Evolutionary conservation across 2,113 vertebrate species (phyloP).

Genomic region (Pterophyllum scalare): DNA sequence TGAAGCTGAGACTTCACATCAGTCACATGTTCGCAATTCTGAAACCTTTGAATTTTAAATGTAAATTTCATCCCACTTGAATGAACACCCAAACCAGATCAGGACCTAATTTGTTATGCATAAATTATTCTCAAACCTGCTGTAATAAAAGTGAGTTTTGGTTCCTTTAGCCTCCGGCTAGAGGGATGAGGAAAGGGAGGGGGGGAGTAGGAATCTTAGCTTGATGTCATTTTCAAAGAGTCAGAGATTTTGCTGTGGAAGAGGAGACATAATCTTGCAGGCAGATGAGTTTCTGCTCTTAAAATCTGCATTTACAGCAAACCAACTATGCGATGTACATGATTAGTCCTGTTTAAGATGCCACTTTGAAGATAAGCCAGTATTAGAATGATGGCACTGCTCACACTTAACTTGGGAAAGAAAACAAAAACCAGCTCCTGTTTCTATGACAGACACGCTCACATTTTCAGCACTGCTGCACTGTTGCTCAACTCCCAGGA

Average conservation of each 20-base stretch:
- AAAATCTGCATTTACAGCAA: neutral
- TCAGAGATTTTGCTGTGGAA: neutral
- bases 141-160: conserved; percentile 3
- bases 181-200: fast-evolving
- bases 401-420: neutral
- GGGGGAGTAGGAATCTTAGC: neutral
- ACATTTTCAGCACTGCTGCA: conserved; percentile 23
- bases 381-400: neutral
- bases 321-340: neutral
- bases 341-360: conserved; percentile 31
- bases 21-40: neutral
- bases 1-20: neutral
- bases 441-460: neutral
- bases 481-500: conserved; percentile 40
- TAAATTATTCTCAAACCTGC: conserved; percentile 5
- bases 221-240: conserved; percentile 13
- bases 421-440: neutral
- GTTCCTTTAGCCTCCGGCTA: neutral
- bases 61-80: conserved; percentile 24
- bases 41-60: neutral
- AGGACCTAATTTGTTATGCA: conserved; percentile 9
- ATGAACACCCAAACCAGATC: conserved; percentile 10
- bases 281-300: neutral
- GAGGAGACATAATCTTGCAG: neutral
- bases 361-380: neutral